Evolutionary conservation across 2,797 vertebrate genomes (phyloP).

Genomic region (Notoglanidium macrostoma): DNA sequence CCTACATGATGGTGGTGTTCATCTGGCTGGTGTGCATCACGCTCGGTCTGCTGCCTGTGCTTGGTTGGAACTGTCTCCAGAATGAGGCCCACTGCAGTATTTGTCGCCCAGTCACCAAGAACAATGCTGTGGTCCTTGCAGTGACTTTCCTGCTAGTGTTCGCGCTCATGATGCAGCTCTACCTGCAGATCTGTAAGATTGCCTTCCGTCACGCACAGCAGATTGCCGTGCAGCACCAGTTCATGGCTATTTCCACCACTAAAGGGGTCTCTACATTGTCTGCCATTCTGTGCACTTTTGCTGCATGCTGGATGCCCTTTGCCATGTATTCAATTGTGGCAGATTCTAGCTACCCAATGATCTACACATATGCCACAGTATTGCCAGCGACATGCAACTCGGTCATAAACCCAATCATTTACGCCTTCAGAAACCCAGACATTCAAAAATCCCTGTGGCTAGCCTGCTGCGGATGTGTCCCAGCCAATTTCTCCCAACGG

Average conservation of each 20-base stretch:
- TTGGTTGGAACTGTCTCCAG: conserved; percentile 89
- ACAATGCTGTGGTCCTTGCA: conserved; percentile 84
- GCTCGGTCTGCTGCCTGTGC: conserved; percentile 81
- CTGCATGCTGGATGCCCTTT: conserved; percentile 89
- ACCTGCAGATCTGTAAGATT: conserved; percentile 90
- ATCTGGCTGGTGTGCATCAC: conserved; percentile 81
- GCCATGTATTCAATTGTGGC: conserved; percentile 88
- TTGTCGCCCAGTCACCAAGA: conserved; percentile 84
- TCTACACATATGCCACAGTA: conserved; percentile 86
- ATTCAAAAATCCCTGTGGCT: conserved; percentile 90
- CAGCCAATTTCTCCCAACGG: conserved; percentile 80
- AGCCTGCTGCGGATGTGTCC: conserved; percentile 86
- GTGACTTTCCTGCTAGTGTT: conserved; percentile 87
- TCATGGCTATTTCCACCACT: conserved; percentile 85
- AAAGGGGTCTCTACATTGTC: conserved; percentile 90
- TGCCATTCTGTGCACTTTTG: conserved; percentile 87
- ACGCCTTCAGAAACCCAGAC: conserved; percentile 90
- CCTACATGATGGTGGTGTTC: conserved; percentile 80
- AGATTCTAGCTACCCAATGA: conserved; percentile 82
- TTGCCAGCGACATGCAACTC: conserved; percentile 88
- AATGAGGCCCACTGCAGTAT: conserved; percentile 84
- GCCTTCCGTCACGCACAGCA: conserved; percentile 91
- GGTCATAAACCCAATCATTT: conserved; percentile 89
- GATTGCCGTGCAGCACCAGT: conserved; percentile 91
- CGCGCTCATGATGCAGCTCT: conserved; percentile 89